Base-by-base conservation (phyloP, 1,140 invertebrate species). In the Drosophila nigromelanica region DNA sequence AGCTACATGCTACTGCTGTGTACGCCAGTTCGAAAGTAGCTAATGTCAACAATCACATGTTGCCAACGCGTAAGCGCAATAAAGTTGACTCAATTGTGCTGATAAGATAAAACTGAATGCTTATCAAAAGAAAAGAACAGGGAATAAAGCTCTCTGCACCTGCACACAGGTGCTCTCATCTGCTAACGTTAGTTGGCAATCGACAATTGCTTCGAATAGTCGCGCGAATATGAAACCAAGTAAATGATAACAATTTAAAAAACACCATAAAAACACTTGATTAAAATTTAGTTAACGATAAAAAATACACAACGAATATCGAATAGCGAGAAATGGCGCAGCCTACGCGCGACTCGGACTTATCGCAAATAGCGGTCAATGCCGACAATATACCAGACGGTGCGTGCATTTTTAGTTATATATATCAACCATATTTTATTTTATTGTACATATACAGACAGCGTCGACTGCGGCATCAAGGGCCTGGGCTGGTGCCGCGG, bases 381-480 rank as follows among this genome's bases (percentile, higher is more conserved):
- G 80, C 83, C 43, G 66, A 90, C 55, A 90, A 89, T 47, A 91
- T 92, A 70, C 82, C 89, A 24, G 79, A 91, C 40, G 79, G 82
- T 87, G 54, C 18, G 90, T 90, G 68, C 2, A 18, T 18, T 18
- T 18, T 18, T 2, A 18, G 18, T 2, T 24, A 24, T 24, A 24
- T n/a, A n/a, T n/a, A n/a, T n/a, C n/a, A n/a, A n/a, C n/a, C n/a
- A n/a, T n/a, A n/a, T n/a, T n/a, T n/a, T n/a, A n/a, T n/a, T n/a
- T n/a, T n/a, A n/a, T n/a, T n/a, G n/a, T n/a, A n/a, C n/a, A n/a
- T n/a, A n/a, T 24, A 24, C 61, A 91, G 93, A 94, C 79, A 92
- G 93, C 63, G 91, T 95, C n/a, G 94, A 95, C 73, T 95, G 94
- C 71, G 94, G 94, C 37, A 93, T 94, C 63, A 92, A 80, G 56